Percentiles rank a stretch among this genome's conserved stretches.
phyloP scores from a whole-genome alignment of 1,140 invertebrate genomes.

The Paraescarpia echinospica region DNA sequence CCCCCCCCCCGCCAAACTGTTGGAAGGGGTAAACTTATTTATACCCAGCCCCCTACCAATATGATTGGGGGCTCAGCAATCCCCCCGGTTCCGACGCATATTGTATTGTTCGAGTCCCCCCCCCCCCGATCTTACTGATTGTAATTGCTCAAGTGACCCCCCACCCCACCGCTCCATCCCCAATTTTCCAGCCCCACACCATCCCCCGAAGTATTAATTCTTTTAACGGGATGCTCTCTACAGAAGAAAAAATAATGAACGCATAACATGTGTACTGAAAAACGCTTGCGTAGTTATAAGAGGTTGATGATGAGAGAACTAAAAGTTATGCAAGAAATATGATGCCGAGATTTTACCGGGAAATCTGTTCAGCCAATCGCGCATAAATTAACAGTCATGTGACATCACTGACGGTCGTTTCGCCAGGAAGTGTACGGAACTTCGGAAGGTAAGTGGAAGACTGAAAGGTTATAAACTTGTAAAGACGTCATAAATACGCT shows the following conservation, averaged over 20 bases:
- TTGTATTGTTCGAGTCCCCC: too few species aligned
- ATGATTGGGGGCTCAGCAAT: too few species aligned
- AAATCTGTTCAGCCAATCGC: not conserved
- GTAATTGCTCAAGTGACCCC: not conserved
- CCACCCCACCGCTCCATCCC: not conserved
- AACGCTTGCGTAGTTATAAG: too few species aligned
- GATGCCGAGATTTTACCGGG: not conserved
- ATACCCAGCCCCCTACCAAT: too few species aligned
- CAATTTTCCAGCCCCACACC: not conserved
- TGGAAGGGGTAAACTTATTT: too few species aligned
- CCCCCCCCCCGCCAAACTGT: too few species aligned
- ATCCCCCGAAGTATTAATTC: not conserved
- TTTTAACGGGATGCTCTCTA: not conserved
- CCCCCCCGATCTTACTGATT: too few species aligned
- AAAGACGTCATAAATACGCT: not conserved
- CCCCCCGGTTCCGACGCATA: too few species aligned
- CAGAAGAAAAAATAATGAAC: not conserved
- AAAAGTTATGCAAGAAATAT: too few species aligned
- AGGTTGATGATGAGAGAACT: not conserved
- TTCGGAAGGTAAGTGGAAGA: not conserved
- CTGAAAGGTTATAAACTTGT: constrained; percentile 1
- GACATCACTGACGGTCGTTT: not conserved
- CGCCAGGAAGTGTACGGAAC: not conserved
- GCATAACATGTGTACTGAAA: too few species aligned
- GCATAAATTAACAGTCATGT: not conserved